Base-by-base conservation (phyloP, 2,113 vertebrate genomes). In the Melanerpes formicivorus region DNA sequence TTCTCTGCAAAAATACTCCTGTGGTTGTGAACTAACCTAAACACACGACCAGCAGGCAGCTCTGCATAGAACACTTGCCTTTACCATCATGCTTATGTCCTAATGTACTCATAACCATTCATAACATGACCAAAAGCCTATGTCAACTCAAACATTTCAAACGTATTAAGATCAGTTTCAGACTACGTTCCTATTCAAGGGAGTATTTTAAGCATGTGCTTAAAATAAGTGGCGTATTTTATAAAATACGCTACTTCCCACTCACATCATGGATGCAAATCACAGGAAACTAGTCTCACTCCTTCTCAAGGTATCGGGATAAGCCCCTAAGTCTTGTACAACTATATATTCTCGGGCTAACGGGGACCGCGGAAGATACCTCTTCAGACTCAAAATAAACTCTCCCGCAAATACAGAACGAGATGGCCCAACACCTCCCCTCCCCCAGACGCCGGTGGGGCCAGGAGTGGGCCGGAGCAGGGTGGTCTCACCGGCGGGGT, bases 11-110 rank as follows among this genome's bases (percentile, higher is more conserved):
- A 14, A 67, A 18, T 0, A 11, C 3, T 12, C 16, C 40, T 1
- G 4, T 0, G 4, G 14, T 0, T 12, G 50, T 0, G 21, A 27
- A 14, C 40, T 2, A 5, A 12, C 10, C 64, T 3, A 2, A 71
- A 18, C 58, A 21, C 10, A 26, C 1, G 18, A 42, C 11, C 56
- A 12, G 69, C 50, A 9, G 9, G 3, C 44, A 54, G 62, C 42
- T 27, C 69, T 30, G 65, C 18, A 1, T 0, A 6, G 3, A 5
- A 40, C 19, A 4, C 2, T 13, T 1, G 52, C 71, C 25, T 4
- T 50, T 2, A 8, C 42, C 21, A 3, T 56, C 9, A 0, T 0
- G 11, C 26, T 4, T 5, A 5, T 2, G 18, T 1, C 30, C 55
- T 60, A 1, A 29, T 5, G 32, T 5, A 14, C 66, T 11, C 37